A percentile compares a stretch with the other conserved stretches of the same genome.
Conservation (phyloP, 2,113 vertebrate species). For the Odocoileus hemionus region DNA sequence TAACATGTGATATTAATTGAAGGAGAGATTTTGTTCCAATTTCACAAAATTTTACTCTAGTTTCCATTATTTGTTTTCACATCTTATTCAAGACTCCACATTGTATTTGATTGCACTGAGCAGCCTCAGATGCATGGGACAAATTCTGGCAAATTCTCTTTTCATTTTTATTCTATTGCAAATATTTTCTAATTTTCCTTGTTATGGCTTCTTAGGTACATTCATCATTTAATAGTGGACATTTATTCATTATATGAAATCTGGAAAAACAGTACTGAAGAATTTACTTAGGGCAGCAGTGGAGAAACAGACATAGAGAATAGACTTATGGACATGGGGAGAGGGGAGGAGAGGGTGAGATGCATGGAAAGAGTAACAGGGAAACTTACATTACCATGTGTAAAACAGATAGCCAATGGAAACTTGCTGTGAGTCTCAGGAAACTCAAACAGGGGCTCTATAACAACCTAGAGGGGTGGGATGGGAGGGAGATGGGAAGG, state of each 20-base stretch:
- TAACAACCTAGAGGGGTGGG: background rate
- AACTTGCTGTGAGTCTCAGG: background rate
- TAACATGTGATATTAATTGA: background rate
- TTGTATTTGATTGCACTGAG: background rate
- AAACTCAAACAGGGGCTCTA: background rate
- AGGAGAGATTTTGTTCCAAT: background rate
- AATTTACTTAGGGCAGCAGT: background rate
- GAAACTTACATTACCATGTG: background rate
- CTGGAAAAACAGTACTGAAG: background rate
- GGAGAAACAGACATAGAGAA: background rate
- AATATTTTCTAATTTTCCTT: background rate
- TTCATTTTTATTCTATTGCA: background rate
- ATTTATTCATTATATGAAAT: background rate
- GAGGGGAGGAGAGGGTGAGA: background rate
- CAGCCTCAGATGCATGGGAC: background rate
- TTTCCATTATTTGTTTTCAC: background rate
- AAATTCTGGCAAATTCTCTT: background rate
- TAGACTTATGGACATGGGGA: background rate
- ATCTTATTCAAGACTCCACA: background rate
- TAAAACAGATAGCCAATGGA: accelerated
- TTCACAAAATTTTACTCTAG: background rate
- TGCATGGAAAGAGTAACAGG: background rate
- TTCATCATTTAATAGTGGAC: background rate
- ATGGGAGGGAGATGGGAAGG: background rate
- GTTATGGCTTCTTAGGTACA: background rate